phyloP scores from a whole-genome alignment of 1,140 invertebrate species.

The Teleogryllus occipitalis region DNA sequence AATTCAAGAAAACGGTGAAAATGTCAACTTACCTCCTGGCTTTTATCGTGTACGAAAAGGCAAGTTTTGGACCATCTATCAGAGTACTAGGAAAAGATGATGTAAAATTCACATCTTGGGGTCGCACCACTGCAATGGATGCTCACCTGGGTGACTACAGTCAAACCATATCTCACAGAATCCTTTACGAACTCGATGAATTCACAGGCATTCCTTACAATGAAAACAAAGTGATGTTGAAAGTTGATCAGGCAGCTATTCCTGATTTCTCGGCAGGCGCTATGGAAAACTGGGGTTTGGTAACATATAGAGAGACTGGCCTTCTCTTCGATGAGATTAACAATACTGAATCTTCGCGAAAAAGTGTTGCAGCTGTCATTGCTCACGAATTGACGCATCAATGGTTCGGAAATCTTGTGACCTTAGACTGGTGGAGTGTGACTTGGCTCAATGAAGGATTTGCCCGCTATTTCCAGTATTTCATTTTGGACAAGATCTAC shows the following conservation, averaged over 20 bases:
- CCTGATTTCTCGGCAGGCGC: neutral
- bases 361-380: constrained; percentile 40
- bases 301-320: constrained; percentile 13
- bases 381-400: constrained; percentile 44
- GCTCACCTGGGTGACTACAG: too few species aligned
- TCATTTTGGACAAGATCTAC: constrained; percentile 32
- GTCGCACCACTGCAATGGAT: too few species aligned
- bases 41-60: too few species aligned
- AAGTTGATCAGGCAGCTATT: neutral
- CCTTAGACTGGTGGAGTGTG: constrained; percentile 37
- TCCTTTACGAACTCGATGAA: neutral
- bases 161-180: neutral
- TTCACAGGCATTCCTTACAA: neutral
- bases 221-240: neutral
- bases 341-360: constrained; percentile 31
- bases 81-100: too few species aligned
- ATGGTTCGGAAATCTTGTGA: constrained; percentile 43
- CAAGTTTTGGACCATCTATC: too few species aligned
- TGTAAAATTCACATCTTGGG: too few species aligned
- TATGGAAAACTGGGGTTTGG: neutral
- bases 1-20: too few species aligned
- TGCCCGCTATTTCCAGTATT: constrained; percentile 39
- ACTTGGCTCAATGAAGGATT: constrained; percentile 51
- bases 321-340: constrained; percentile 17
- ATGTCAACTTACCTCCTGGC: too few species aligned